A percentile compares a stretch with the other conserved stretches of the same genome.
These are phyloP conservation scores for Semotilus atromaculatus DNA, from an alignment of 2,797 vertebrate genomes.

Conservation along the genomic window DNA sequence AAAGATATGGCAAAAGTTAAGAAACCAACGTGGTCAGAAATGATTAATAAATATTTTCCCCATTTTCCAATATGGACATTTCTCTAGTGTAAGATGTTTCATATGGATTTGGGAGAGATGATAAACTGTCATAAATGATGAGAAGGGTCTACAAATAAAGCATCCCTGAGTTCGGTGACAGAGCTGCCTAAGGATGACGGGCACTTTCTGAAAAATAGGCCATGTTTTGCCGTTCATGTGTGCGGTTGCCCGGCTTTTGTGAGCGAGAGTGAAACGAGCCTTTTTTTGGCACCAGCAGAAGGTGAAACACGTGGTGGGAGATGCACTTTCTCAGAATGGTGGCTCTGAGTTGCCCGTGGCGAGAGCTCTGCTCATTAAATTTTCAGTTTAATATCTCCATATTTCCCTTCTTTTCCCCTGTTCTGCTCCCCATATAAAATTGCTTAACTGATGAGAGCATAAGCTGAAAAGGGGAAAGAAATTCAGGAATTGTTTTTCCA, in stretches of 20 bases:
- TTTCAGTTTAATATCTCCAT: conserved; percentile 46
- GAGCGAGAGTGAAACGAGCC: conserved; percentile 5
- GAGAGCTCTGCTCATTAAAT: conserved; percentile 53
- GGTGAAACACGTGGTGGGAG: conserved; percentile 44
- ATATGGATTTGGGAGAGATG: not conserved
- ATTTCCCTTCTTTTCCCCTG: not conserved
- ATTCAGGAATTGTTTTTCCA: not conserved
- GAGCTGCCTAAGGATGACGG: not conserved
- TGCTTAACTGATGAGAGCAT: conserved; percentile 6
- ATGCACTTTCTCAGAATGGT: conserved; percentile 47
- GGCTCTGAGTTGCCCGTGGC: conserved; percentile 39
- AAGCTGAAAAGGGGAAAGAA: conserved; percentile 1
- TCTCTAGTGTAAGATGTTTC: not conserved
- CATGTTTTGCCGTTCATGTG: conserved; percentile 13
- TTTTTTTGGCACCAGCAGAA: conserved; percentile 49
- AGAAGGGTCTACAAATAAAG: not conserved
- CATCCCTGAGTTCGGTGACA: not conserved
- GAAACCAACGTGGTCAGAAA: no score
- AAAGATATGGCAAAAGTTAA: no score
- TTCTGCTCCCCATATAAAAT: conserved; percentile 21
- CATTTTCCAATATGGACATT: not conserved
- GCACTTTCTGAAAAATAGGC: conserved; percentile 25
- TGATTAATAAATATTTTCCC: not conserved
- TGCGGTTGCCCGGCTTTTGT: conserved; percentile 8
- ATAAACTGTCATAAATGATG: not conserved